phyloP scores from a whole-genome alignment of 2,888 invertebrate genomes.

The Trachelus troglodyta region DNA sequence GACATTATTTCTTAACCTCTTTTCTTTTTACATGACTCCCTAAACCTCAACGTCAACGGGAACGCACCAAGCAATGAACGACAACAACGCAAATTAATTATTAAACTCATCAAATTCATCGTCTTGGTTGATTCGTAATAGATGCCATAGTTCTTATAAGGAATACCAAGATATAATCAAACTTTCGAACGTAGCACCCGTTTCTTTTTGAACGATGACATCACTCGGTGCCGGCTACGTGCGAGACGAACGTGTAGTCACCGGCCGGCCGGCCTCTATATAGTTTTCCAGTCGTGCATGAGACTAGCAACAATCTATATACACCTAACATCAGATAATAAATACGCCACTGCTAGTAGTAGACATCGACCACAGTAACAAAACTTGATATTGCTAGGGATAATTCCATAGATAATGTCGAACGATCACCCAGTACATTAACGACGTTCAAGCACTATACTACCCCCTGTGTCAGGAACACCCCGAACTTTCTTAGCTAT shows the following conservation, averaged over 20 bases:
- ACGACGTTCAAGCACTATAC: neutral
- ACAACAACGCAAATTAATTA: neutral
- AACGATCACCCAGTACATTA: neutral
- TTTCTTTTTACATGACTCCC: neutral
- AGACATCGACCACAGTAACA: neutral
- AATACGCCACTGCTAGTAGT: neutral
- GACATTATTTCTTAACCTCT: neutral
- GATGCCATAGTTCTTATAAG: neutral
- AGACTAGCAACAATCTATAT: neutral
- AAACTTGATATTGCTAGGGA: neutral
- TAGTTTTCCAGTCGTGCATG: neutral
- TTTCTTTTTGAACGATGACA: constrained; percentile 1
- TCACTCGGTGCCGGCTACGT: neutral
- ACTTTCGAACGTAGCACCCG: neutral
- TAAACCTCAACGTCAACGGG: neutral
- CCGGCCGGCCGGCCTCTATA: constrained; percentile 1
- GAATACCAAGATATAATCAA: neutral
- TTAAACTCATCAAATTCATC: neutral
- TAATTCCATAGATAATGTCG: neutral
- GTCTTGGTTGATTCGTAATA: neutral
- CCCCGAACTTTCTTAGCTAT: neutral
- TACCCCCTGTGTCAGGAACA: neutral
- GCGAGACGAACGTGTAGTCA: neutral
- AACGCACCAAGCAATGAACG: neutral
- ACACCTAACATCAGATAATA: neutral